Evolutionary conservation across 2,797 vertebrate genomes (phyloP).

Genomic region (Philypnodon macrostomus): DNA sequence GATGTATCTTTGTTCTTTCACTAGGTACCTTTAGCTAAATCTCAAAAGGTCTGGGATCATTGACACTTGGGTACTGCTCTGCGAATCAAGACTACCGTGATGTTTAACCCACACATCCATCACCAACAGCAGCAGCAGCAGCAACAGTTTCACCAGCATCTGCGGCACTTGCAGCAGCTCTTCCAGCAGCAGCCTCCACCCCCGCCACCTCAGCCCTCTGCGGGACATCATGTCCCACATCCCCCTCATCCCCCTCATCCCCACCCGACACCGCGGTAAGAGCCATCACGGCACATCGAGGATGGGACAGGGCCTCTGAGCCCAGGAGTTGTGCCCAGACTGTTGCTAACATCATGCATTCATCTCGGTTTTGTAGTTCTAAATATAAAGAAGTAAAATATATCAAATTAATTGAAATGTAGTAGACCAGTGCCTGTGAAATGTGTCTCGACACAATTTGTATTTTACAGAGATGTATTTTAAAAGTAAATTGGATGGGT

Average conservation of each 20-base stretch:
- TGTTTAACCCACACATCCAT: conserved; percentile 83
- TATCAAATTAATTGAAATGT: neutral
- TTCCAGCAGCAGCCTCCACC: conserved; percentile 78
- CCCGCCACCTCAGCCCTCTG: conserved; percentile 76
- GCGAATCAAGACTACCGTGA: conserved; percentile 41
- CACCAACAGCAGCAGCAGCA: conserved; percentile 81
- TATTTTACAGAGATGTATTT: no score
- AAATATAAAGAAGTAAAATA: neutral
- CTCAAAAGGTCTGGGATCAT: neutral
- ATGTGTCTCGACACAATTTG: no score
- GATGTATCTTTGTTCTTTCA: neutral
- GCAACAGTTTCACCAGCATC: conserved; percentile 83
- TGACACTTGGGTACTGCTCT: conserved; percentile 7
- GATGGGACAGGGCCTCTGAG: conserved; percentile 43
- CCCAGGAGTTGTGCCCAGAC: neutral
- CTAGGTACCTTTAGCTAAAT: conserved; percentile 2
- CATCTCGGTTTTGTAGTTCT: neutral
- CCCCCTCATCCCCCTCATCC: conserved; percentile 79
- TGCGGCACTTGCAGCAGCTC: conserved; percentile 80
- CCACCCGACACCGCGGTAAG: conserved; percentile 82
- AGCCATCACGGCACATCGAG: conserved; percentile 46
- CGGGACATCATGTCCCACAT: conserved; percentile 76
- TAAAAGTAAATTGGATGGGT: no score
- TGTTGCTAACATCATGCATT: neutral
- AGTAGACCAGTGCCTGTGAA: neutral